A percentile compares a stretch with the other conserved stretches of the same genome.
phyloP scores from a whole-genome alignment of 2,888 invertebrate genomes.

The Crepidodera aurea region DNA sequence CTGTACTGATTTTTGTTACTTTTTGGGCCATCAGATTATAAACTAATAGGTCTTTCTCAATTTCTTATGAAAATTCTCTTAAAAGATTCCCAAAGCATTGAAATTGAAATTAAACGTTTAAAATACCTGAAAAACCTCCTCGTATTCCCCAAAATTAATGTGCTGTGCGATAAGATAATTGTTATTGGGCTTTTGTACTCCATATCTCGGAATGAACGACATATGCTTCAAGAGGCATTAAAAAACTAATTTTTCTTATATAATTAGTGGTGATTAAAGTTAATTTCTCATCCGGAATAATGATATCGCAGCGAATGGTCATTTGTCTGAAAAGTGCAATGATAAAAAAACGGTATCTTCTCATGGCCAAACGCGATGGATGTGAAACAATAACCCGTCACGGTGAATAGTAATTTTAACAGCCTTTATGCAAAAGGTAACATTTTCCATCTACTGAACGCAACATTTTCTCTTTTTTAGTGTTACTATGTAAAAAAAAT shows the following conservation, averaged over 20 bases:
- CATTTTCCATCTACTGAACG: slow-evolving; percentile 24
- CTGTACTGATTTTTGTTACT: too few species aligned
- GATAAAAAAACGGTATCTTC: slow-evolving; percentile 39
- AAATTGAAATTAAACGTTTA: too few species aligned
- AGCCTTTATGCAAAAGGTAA: slow-evolving; percentile 28
- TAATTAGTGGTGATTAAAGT: slow-evolving; percentile 23
- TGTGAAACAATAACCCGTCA: slow-evolving; percentile 33
- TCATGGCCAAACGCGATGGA: slow-evolving; percentile 37
- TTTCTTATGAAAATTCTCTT: too few species aligned
- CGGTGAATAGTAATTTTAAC: slow-evolving; percentile 34
- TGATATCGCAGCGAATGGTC: slow-evolving; percentile 33
- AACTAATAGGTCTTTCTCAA: too few species aligned
- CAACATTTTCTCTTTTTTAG: slow-evolving; percentile 20
- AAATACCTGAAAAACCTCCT: too few species aligned
- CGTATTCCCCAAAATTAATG: too few species aligned
- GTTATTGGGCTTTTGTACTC: slow-evolving; percentile 7
- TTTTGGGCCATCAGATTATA: too few species aligned
- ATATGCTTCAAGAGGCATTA: slow-evolving; percentile 2
- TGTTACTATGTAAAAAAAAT: slow-evolving; percentile 11
- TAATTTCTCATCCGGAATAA: slow-evolving; percentile 30
- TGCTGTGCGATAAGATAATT: not conserved
- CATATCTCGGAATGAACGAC: slow-evolving; percentile 1
- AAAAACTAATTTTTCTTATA: slow-evolving; percentile 23
- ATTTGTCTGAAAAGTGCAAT: slow-evolving; percentile 36
- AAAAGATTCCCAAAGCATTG: too few species aligned